phyloP scores from a whole-genome alignment of 2,113 vertebrate genomes.

The Nicator chloris region DNA sequence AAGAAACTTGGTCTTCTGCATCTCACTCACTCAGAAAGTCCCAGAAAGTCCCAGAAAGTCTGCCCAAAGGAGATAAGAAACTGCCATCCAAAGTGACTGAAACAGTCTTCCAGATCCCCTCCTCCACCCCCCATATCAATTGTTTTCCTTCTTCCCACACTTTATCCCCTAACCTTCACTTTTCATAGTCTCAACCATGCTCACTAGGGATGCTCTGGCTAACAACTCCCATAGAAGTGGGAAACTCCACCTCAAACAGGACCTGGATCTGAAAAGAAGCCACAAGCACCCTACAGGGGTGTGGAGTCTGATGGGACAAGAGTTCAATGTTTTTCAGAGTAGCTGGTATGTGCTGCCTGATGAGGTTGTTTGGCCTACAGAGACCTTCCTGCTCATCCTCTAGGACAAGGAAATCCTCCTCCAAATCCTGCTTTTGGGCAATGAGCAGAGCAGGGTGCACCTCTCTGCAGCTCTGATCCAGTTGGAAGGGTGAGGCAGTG shows the following conservation, averaged over 20 bases:
- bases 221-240: not conserved
- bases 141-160: not conserved
- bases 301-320: not conserved
- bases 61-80: not conserved
- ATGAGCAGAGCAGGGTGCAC: rapidly evolving
- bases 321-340: not conserved
- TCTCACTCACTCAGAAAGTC: not conserved
- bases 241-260: not conserved
- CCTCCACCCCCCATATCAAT: not conserved
- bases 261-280: not conserved
- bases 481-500: not conserved
- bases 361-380: not conserved
- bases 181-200: not conserved
- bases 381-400: not conserved
- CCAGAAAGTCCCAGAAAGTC: not conserved
- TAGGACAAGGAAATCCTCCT: not conserved
- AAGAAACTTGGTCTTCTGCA: not conserved
- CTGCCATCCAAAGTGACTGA: not conserved
- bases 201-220: not conserved
- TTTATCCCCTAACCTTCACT: not conserved
- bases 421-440: not conserved
- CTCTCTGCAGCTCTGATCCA: not conserved
- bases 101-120: not conserved
- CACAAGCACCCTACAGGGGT: rapidly evolving
- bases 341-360: not conserved